A percentile compares a stretch with the other conserved stretches of the same genome.
Conservation (phyloP, 2,113 vertebrate genomes). For the Datnioides undecimradiatus region DNA sequence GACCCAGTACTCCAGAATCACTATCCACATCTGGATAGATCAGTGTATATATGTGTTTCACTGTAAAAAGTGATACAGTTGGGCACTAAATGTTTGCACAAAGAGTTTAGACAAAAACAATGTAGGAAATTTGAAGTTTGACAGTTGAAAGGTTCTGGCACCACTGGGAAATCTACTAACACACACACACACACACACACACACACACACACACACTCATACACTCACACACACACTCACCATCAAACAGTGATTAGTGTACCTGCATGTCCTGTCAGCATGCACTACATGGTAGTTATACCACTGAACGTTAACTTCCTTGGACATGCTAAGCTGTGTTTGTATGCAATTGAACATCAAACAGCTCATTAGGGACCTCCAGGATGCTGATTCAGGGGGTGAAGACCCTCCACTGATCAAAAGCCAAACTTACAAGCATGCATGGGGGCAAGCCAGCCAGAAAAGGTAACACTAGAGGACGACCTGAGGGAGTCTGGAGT, state of each 20-base stretch:
- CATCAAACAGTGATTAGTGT: conserved; percentile 47
- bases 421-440: conserved; percentile 53
- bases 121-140: neutral
- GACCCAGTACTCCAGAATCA: conserved; percentile 67
- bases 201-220: conserved; percentile 36
- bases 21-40: conserved; percentile 66
- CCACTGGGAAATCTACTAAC: neutral
- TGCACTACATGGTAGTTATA: conserved; percentile 29
- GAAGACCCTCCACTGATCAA: conserved; percentile 61
- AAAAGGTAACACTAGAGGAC: conserved; percentile 60
- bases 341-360: conserved; percentile 71
- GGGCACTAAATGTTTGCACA: neutral
- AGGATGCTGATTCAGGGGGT: conserved; percentile 61
- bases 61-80: neutral
- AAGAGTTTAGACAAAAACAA: neutral
- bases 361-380: conserved; percentile 70
- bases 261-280: conserved; percentile 42
- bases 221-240: conserved; percentile 31
- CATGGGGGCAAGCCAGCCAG: conserved; percentile 26
- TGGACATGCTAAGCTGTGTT: conserved; percentile 66
- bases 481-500: conserved; percentile 40
- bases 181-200: conserved; percentile 33
- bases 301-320: conserved; percentile 42
- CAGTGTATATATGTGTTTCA: conserved; percentile 28
- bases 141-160: neutral